A percentile compares a stretch with the other conserved stretches of the same genome.
Evolutionary conservation across 2,113 vertebrate genomes (phyloP).

Genomic region (Oceanodroma tethys): DNA sequence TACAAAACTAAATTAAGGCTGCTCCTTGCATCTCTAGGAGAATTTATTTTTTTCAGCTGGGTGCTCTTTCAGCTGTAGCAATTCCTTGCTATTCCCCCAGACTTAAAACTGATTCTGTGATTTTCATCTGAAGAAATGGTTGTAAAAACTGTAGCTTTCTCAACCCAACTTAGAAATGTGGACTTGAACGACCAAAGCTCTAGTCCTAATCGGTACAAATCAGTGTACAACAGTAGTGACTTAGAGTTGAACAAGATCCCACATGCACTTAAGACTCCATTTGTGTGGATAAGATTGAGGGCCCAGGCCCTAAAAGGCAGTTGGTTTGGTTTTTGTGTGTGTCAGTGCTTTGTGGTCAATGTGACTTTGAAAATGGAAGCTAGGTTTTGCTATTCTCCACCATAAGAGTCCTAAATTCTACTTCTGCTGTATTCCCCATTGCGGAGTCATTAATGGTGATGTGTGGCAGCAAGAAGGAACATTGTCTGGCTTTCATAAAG

Average conservation of each 20-base stretch:
- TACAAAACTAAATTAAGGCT: background rate
- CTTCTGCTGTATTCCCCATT: background rate
- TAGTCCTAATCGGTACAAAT: background rate
- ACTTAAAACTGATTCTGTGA: background rate
- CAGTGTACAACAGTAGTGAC: background rate
- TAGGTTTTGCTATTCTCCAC: background rate
- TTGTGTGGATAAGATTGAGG: background rate
- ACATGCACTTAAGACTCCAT: accelerated
- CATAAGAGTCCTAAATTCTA: background rate
- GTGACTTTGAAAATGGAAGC: background rate
- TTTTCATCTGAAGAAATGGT: background rate
- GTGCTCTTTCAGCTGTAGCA: background rate
- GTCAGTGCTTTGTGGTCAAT: background rate
- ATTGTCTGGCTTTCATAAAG: background rate
- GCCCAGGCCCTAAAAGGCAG: background rate
- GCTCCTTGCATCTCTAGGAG: background rate
- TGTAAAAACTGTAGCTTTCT: background rate
- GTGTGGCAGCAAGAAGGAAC: background rate
- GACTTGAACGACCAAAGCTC: background rate
- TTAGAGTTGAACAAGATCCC: background rate
- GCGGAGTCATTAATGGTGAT: background rate
- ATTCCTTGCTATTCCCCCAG: background rate
- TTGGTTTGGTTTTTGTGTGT: background rate
- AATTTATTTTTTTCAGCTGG: background rate
- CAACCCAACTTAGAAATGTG: background rate